These are phyloP conservation scores for Miltochrista miniata DNA, from an alignment of 2,888 invertebrate genomes.

Conservation along the genomic window DNA sequence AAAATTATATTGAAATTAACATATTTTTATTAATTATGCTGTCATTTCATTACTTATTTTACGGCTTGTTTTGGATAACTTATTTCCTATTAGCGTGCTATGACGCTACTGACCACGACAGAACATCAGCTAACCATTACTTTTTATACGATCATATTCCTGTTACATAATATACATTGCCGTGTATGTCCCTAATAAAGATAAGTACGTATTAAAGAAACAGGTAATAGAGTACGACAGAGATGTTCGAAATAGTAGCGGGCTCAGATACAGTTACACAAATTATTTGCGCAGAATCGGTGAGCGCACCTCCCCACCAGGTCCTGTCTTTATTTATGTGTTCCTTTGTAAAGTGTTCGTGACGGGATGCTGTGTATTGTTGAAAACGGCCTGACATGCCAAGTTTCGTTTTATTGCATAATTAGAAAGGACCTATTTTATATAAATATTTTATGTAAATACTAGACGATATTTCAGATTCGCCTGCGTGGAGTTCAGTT, in stretches of 20 bases:
- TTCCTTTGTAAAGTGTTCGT: constrained; percentile 35
- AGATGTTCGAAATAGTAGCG: constrained; percentile 53
- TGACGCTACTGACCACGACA: too few relatives aligned
- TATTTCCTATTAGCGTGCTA: too few relatives aligned
- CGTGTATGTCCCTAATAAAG: background rate
- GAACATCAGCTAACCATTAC: too few relatives aligned
- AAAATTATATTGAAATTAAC: too few relatives aligned
- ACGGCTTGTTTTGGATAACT: too few relatives aligned
- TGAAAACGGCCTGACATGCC: constrained; percentile 32
- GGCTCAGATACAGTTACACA: constrained; percentile 75
- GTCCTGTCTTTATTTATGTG: constrained; percentile 51
- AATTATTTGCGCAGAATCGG: constrained; percentile 77
- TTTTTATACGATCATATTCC: too few relatives aligned
- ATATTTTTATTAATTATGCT: too few relatives aligned
- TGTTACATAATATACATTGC: too few relatives aligned
- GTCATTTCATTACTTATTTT: too few relatives aligned
- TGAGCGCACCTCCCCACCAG: constrained; percentile 73
- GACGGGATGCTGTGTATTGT: constrained; percentile 39
- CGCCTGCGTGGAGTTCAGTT: too few relatives aligned
- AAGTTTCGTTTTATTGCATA: constrained; percentile 25
- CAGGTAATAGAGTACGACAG: background rate
- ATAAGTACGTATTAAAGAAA: background rate
- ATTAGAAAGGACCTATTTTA: constrained; percentile 32
- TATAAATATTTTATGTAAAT: too few relatives aligned
- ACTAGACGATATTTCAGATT: too few relatives aligned